These are phyloP conservation scores for Cromileptes altivelis DNA, from an alignment of 2,113 vertebrate genomes.

Conservation along the genomic window DNA sequence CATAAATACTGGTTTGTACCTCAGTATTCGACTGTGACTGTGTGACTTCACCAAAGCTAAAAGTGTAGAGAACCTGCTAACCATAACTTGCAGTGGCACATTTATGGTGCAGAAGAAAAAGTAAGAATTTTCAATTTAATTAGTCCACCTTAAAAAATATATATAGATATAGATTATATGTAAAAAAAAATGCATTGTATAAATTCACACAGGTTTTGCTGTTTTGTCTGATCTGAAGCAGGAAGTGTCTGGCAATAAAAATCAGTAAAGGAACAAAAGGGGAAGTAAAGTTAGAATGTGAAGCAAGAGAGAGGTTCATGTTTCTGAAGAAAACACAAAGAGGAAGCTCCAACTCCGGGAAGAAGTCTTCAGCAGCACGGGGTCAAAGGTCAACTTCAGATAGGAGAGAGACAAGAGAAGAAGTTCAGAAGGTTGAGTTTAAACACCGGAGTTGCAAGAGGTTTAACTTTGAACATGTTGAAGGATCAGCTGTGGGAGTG, in stretches of 20 bases:
- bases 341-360: constrained; percentile 4
- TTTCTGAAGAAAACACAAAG: constrained; percentile 34
- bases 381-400: constrained; percentile 9
- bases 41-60: too few relatives aligned
- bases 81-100: too few relatives aligned
- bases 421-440: background rate
- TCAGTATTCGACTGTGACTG: too few relatives aligned
- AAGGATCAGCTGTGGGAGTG: background rate
- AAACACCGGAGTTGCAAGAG: background rate
- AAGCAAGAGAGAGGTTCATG: constrained; percentile 13
- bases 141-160: too few relatives aligned
- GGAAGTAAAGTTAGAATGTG: constrained; percentile 15
- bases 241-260: background rate
- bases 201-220: background rate
- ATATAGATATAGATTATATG: too few relatives aligned
- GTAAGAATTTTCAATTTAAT: too few relatives aligned
- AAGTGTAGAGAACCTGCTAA: too few relatives aligned
- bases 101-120: too few relatives aligned
- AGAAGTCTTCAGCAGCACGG: background rate
- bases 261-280: too few relatives aligned
- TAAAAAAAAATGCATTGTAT: too few relatives aligned
- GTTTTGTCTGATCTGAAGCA: background rate
- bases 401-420: background rate
- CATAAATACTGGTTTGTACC: too few relatives aligned
- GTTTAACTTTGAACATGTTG: background rate